Percentiles rank a stretch among this genome's conserved stretches.
Conservation (phyloP, 1,140 invertebrate species). For the Melitaea cinxia region DNA sequence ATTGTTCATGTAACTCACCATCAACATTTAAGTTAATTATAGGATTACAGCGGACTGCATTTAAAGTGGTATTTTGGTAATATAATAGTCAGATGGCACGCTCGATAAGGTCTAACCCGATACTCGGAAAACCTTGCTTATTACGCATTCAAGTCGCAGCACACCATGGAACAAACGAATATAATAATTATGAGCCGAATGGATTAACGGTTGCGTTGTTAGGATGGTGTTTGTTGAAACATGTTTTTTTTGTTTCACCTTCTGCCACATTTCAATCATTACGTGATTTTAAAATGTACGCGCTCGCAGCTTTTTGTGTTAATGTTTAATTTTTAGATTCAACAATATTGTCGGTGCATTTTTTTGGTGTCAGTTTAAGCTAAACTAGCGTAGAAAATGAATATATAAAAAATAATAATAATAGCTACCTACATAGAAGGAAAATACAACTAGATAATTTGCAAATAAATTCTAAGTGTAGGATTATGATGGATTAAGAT, state of each 20-base stretch:
- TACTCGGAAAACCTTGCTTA: constrained; percentile 73
- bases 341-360: too few relatives aligned
- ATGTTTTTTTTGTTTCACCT: background rate
- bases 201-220: constrained; percentile 61
- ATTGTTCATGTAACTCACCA: constrained; percentile 61
- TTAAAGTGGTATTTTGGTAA: constrained; percentile 80
- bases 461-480: too few relatives aligned
- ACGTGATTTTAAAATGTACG: too few relatives aligned
- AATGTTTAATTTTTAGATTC: too few relatives aligned
- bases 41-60: constrained; percentile 73
- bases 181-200: constrained; percentile 75
- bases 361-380: too few relatives aligned
- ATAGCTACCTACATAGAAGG: too few relatives aligned
- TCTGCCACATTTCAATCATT: too few relatives aligned
- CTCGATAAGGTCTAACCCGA: constrained; percentile 70
- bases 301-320: too few relatives aligned
- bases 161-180: constrained; percentile 69
- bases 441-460: too few relatives aligned
- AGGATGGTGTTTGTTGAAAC: constrained; percentile 18
- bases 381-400: too few relatives aligned
- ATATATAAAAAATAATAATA: too few relatives aligned
- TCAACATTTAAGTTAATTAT: constrained; percentile 79
- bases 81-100: constrained; percentile 81
- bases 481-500: too few relatives aligned
- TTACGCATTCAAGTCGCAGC: constrained; percentile 74